Percentiles rank a stretch among this genome's conserved stretches.
phyloP scores from a whole-genome alignment of 2,113 vertebrate species.

The Morone saxatilis region DNA sequence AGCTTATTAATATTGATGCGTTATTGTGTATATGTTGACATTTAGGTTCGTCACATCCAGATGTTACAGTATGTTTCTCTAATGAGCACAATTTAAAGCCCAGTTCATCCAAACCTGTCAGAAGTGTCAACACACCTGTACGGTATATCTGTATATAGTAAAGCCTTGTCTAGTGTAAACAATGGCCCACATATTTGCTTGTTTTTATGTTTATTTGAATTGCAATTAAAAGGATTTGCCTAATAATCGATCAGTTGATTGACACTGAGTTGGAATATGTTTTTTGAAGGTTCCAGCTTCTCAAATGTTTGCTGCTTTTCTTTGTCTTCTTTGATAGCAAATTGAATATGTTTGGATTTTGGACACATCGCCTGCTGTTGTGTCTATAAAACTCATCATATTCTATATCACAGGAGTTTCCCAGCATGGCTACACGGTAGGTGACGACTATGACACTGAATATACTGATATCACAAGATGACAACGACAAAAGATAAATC shows the following conservation, averaged over 20 bases:
- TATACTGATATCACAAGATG: background rate
- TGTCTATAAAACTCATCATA: background rate
- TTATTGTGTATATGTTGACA: background rate
- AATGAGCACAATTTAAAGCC: background rate
- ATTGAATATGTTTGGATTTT: background rate
- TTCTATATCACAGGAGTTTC: background rate
- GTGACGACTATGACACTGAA: background rate
- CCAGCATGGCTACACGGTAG: background rate
- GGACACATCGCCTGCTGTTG: background rate
- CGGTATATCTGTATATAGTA: background rate
- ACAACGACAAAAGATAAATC: constrained; percentile 29
- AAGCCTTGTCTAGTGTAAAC: too few species aligned
- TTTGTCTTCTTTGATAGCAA: background rate
- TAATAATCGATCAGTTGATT: background rate
- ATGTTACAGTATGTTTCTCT: background rate
- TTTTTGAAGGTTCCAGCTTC: background rate
- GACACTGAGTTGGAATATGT: background rate
- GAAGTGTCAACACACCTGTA: background rate
- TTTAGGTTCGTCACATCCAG: too few species aligned
- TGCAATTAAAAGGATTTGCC: background rate
- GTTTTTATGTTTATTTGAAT: background rate
- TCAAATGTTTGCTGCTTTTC: background rate
- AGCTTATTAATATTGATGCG: background rate
- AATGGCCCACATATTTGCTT: too few species aligned
- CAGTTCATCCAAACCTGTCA: background rate